phyloP scores from a whole-genome alignment of 2,888 invertebrate species.

The Nasonia oneida region DNA sequence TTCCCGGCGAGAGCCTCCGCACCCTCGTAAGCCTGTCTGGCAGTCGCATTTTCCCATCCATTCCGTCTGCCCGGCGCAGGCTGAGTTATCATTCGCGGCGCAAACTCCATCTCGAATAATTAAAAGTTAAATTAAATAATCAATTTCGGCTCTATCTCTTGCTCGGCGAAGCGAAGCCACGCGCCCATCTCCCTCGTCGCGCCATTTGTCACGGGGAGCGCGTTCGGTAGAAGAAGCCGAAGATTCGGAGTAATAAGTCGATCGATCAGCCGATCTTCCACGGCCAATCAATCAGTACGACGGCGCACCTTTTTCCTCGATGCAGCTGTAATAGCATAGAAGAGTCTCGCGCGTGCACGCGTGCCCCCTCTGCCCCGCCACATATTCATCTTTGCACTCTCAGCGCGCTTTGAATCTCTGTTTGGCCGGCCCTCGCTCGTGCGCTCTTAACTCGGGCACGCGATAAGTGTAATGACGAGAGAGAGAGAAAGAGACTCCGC shows the following conservation, averaged over 20 bases:
- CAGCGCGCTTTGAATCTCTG: conserved; percentile 4
- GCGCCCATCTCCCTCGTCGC: neutral
- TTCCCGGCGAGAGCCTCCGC: neutral
- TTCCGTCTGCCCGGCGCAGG: neutral
- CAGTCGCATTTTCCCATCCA: neutral
- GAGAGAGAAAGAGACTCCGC: conserved; percentile 2
- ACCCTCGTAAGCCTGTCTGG: neutral
- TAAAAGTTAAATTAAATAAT: conserved; percentile 39
- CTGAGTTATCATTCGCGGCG: neutral
- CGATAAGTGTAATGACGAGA: conserved; percentile 47
- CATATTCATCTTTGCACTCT: conserved; percentile 20
- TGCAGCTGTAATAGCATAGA: neutral
- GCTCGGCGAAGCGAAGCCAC: neutral
- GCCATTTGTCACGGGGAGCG: conserved; percentile 35
- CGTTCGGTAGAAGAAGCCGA: neutral
- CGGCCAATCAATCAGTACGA: conserved; percentile 27
- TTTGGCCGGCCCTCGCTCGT: conserved; percentile 16
- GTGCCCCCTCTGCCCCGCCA: neutral
- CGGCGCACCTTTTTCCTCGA: neutral
- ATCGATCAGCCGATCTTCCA: conserved; percentile 28
- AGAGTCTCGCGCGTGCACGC: neutral
- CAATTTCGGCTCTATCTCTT: conserved; percentile 12
- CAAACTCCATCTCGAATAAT: conserved; percentile 18
- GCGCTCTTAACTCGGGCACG: conserved; percentile 39
- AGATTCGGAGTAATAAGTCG: conserved; percentile 48